Conservation (phyloP, 2,797 vertebrate genomes). For the Poecilia gillii region DNA sequence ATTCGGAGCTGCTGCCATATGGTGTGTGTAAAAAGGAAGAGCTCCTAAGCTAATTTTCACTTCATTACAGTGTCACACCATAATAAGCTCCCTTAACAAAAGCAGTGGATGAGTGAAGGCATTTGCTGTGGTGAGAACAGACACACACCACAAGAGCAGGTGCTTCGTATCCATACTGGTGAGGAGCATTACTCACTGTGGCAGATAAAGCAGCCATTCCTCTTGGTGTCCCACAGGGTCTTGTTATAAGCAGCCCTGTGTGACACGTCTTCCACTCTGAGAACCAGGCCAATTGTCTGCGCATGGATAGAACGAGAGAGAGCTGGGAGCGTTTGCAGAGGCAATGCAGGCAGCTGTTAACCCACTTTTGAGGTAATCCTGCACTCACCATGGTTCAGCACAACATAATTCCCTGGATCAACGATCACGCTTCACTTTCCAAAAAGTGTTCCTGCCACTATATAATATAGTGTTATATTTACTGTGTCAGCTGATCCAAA, state of each 20-base stretch:
- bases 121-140: constrained; percentile 8
- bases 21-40: constrained; percentile 15
- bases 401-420: constrained; percentile 57
- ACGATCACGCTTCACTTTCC: constrained; percentile 22
- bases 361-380: constrained; percentile 58
- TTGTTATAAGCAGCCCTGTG: constrained; percentile 66
- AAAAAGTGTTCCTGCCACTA: constrained; percentile 24
- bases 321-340: constrained; percentile 40
- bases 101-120: constrained; percentile 8
- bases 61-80: constrained; percentile 65
- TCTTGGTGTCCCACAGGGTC: constrained; percentile 61
- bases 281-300: constrained; percentile 68
- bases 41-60: constrained; percentile 51
- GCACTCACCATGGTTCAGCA: constrained; percentile 31
- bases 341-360: constrained; percentile 61
- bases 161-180: constrained; percentile 36
- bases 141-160: constrained; percentile 19
- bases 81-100: constrained; percentile 63
- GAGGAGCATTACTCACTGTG: constrained; percentile 66
- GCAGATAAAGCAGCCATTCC: constrained; percentile 55
- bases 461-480: constrained; percentile 24
- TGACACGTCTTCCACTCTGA: constrained; percentile 66
- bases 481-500: constrained; percentile 6
- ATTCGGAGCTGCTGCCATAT: constrained; percentile 61
- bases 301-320: constrained; percentile 23